Base-by-base conservation (phyloP, 2,888 invertebrate species). In the Rugalucina vietnamica region DNA sequence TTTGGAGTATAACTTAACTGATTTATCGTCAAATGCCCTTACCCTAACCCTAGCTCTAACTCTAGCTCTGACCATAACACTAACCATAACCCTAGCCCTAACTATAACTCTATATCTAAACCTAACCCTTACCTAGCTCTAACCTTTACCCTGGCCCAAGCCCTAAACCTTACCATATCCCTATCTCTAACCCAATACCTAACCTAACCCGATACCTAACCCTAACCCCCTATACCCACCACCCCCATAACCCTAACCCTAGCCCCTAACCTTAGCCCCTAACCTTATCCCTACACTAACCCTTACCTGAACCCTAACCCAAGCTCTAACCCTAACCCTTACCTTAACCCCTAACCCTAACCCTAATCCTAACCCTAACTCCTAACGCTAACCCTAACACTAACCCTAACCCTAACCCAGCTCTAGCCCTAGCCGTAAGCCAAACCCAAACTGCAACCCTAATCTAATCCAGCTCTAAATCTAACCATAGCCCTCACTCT, bases 51-150 rank as follows among this genome's bases (percentile, higher is more conserved):
- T n/a, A n/a, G n/a, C n/a, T n/a, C n/a, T n/a, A n/a, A n/a, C n/a
- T n/a, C n/a, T 54, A 54, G n/a, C 54, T n/a, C 54, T 54, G n/a
- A 54, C 54, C 54, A 18, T 54, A 54, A 54, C 54, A 18, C 54
- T 54, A 54, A 54, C 54, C 54, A 18, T 54, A 54, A 54, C 54
- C 54, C 54, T 54, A 18, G n/a, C 54, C 54, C 54, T 54, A 54
- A 54, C 54, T n/a, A 18, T 54, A 54, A 54, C 54, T n/a, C 54
- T 54, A 54, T n/a, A 18, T n/a, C 54, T 54, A 54, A 54, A 18
- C 54, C 54, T 54, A 54, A 54, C 54, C 54, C 54, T 54, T n/a
- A 54, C 54, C 54, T 54, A 54, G n/a, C 54, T n/a, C 54, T 54
- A 54, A 54, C 54, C 54, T n/a, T 54, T n/a, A 54, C 54, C 54